Percentiles rank a stretch among this genome's conserved stretches.
Conservation (phyloP, 2,797 vertebrate species). For the Melanotaenia boesemani region DNA sequence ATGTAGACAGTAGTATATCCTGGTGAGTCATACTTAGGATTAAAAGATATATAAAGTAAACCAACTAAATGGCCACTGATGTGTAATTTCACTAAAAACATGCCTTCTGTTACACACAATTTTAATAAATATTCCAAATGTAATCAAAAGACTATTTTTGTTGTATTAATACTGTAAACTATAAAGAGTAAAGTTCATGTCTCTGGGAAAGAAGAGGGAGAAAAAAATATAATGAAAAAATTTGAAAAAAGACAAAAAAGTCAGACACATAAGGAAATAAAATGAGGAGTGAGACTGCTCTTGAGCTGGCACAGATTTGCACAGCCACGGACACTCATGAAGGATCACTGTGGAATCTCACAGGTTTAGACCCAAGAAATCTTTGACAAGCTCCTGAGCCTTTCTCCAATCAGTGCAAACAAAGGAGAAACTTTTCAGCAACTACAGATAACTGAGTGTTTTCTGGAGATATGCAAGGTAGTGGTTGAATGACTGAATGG, state of each 20-base stretch:
- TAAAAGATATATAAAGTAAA: slow-evolving; percentile 27
- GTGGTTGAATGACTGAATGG: slow-evolving; percentile 13
- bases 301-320: slow-evolving; percentile 80
- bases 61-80: not conserved
- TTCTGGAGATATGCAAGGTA: slow-evolving; percentile 67
- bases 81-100: not conserved
- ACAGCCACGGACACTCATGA: slow-evolving; percentile 73
- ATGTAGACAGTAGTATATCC: not conserved
- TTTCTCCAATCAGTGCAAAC: slow-evolving; percentile 79
- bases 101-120: not conserved
- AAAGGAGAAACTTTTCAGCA: slow-evolving; percentile 85
- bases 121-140: slow-evolving; percentile 14
- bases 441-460: slow-evolving; percentile 87
- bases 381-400: slow-evolving; percentile 65
- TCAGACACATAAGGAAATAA: not conserved
- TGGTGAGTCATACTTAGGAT: slow-evolving; percentile 13
- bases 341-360: slow-evolving; percentile 90
- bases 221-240: slow-evolving; percentile 36
- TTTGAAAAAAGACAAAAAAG: slow-evolving; percentile 1
- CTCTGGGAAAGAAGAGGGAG: not conserved
- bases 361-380: slow-evolving; percentile 91
- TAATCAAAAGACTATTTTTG: not conserved
- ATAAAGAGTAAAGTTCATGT: not conserved
- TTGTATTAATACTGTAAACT: slow-evolving; percentile 8
- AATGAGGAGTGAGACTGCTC: slow-evolving; percentile 66